These are phyloP conservation scores for Drosophila limbata DNA, from an alignment of 2,888 invertebrate species.

Conservation along the genomic window DNA sequence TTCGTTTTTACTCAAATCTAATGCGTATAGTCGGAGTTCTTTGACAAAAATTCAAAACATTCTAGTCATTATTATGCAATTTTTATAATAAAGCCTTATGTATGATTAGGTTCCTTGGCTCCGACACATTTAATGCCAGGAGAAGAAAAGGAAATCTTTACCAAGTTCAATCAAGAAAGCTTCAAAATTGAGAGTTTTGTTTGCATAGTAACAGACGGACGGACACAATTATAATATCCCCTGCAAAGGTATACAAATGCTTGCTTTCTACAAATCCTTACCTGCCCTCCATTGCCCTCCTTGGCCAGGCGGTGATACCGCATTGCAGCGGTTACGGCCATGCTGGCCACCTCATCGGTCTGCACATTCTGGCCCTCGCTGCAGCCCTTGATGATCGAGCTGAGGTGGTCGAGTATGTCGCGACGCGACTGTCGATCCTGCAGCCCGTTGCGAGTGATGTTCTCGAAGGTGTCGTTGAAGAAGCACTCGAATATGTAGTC, in stretches of 20 bases:
- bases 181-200: too few relatives aligned
- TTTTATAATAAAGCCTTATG: too few relatives aligned
- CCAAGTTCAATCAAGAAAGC: too few relatives aligned
- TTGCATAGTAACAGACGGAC: too few relatives aligned
- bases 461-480: constrained; percentile 91
- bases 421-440: constrained; percentile 90
- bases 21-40: too few relatives aligned
- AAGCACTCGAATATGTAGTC: constrained; percentile 92
- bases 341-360: constrained; percentile 83
- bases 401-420: constrained; percentile 91
- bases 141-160: too few relatives aligned
- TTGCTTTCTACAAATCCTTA: constrained; percentile 20
- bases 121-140: too few relatives aligned
- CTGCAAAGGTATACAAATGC: neutral
- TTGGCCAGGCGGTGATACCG: constrained; percentile 83
- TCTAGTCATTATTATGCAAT: too few relatives aligned
- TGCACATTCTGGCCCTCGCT: constrained; percentile 84
- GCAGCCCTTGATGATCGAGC: constrained; percentile 91
- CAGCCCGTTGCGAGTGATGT: constrained; percentile 90
- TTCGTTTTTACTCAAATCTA: too few relatives aligned
- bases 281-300: constrained; percentile 76
- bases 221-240: too few relatives aligned
- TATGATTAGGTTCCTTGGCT: too few relatives aligned
- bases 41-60: too few relatives aligned
- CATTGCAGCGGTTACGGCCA: constrained; percentile 84